phyloP scores from a whole-genome alignment of 2,888 invertebrate genomes.

The Falcaria lacertinaria region DNA sequence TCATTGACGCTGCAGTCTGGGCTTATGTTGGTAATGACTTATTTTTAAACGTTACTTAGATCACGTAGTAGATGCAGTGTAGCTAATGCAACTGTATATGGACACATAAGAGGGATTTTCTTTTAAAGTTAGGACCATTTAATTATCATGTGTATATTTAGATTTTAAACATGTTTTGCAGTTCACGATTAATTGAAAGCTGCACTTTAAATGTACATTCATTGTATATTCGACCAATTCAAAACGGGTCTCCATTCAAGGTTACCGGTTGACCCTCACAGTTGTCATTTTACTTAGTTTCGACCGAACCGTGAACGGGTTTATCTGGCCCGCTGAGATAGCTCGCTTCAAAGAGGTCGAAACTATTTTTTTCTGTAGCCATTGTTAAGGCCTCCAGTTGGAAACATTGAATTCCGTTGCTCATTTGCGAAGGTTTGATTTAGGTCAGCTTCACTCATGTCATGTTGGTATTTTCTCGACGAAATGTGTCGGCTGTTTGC shows the following conservation, averaged over 20 bases:
- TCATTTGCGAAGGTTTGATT: slow-evolving; percentile 5
- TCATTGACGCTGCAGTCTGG: background rate
- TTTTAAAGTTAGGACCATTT: too few relatives aligned
- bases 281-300: background rate
- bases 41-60: too few relatives aligned
- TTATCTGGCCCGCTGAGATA: background rate
- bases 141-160: too few relatives aligned
- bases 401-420: slow-evolving; percentile 4
- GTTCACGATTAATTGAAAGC: too few relatives aligned
- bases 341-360: background rate
- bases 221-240: background rate
- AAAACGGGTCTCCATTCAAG: background rate
- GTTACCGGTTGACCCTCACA: background rate
- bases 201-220: too few relatives aligned
- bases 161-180: too few relatives aligned
- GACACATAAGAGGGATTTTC: too few relatives aligned
- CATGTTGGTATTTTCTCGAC: background rate
- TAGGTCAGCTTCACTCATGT: background rate
- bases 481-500: background rate
- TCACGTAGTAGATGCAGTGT: too few relatives aligned
- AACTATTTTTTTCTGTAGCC: background rate
- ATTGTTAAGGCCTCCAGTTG: slow-evolving; percentile 11
- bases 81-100: too few relatives aligned
- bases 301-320: background rate
- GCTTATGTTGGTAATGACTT: too few relatives aligned